Conservation (phyloP, 2,888 invertebrate species). For the Nymphalis polychloros region DNA sequence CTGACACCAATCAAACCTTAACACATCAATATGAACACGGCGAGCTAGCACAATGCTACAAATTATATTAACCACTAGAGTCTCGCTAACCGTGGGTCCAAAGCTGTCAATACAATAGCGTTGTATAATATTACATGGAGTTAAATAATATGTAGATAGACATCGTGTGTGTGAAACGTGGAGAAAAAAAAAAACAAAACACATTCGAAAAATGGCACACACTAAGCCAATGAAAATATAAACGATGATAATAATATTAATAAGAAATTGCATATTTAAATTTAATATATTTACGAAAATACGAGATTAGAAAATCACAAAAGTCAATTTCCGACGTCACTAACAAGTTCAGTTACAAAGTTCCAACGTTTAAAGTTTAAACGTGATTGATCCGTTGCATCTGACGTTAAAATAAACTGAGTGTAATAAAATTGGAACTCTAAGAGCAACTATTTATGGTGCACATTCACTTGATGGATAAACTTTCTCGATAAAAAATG, state of each 20-base stretch:
- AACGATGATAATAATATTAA: background rate
- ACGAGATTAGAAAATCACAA: constrained; percentile 25
- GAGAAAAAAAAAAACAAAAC: background rate
- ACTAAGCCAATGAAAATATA: background rate
- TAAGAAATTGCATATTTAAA: background rate
- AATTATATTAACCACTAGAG: too few species aligned
- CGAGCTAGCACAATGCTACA: too few species aligned
- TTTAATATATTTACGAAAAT: background rate
- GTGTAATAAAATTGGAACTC: background rate
- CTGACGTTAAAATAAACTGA: constrained; percentile 10
- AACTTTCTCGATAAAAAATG: constrained; percentile 7
- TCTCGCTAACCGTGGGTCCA: too few species aligned
- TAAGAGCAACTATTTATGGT: background rate
- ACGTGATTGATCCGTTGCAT: constrained; percentile 35
- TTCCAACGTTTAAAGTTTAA: constrained; percentile 36
- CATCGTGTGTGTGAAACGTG: background rate
- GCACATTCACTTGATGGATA: background rate
- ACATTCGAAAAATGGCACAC: too few species aligned
- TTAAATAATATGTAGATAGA: background rate
- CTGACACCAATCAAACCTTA: too few species aligned
- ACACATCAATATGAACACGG: too few species aligned
- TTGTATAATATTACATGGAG: too few species aligned
- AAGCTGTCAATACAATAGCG: too few species aligned
- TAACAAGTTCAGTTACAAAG: constrained; percentile 39
- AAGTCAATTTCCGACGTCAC: constrained; percentile 38